Conservation (phyloP, 37 sponge, comb jelly and placozoan genomes). For the Hormiphora californensis region DNA sequence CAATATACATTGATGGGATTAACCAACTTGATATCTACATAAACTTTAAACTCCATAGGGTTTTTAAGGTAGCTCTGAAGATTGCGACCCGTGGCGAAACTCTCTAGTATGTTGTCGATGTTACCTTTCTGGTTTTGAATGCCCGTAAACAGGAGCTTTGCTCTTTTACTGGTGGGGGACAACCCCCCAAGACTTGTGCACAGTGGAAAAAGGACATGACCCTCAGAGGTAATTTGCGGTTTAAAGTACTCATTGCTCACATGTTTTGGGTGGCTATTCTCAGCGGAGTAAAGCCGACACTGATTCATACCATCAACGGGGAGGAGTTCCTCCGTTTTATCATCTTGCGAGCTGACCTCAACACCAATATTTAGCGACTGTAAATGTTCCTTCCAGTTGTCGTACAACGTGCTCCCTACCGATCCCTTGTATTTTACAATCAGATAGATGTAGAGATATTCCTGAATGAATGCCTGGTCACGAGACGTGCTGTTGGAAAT, state of each 20-base stretch:
- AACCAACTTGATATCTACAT: constrained; percentile 40
- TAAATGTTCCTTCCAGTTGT: constrained; percentile 28
- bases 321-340: not conserved
- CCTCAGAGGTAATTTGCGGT: constrained; percentile 32
- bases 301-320: not conserved
- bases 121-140: constrained; percentile 15
- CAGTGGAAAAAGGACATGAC: constrained; percentile 42
- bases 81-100: constrained; percentile 30
- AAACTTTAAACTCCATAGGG: constrained; percentile 47
- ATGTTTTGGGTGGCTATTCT: constrained; percentile 15
- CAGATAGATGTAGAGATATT: constrained; percentile 32
- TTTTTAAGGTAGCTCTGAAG: not conserved
- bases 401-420: constrained; percentile 12
- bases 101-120: constrained; percentile 2
- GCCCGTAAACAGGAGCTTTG: constrained; percentile 24
- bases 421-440: constrained; percentile 30
- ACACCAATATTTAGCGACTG: constrained; percentile 20
- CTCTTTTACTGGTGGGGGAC: constrained; percentile 21
- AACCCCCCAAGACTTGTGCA: constrained; percentile 36
- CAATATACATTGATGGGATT: constrained; percentile 48
- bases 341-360: constrained; percentile 50
- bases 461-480: constrained; percentile 47
- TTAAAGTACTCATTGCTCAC: constrained; percentile 13
- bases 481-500: constrained; percentile 3
- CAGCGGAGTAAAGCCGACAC: constrained; percentile 33